Conservation (phyloP, 1,140 invertebrate genomes). For the Procambarus virginalis region DNA sequence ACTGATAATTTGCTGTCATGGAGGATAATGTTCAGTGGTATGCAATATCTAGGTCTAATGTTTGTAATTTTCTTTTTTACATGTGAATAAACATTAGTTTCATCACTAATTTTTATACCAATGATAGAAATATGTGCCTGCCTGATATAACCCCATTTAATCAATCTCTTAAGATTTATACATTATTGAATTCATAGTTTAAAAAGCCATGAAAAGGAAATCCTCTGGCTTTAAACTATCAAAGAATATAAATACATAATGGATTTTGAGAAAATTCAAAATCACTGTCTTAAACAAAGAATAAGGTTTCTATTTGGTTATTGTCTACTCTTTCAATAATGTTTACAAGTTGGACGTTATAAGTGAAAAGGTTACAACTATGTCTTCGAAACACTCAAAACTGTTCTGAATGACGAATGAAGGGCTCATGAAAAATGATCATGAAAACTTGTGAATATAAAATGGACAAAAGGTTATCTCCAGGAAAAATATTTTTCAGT, state of each 20-base stretch:
- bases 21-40: not conserved
- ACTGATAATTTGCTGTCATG: not conserved
- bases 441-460: constrained; percentile 40
- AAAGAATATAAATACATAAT: constrained; percentile 43
- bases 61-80: not conserved
- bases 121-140: not conserved
- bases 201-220: not conserved
- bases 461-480: constrained; percentile 44
- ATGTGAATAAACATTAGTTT: not conserved
- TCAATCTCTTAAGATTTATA: not conserved
- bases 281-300: constrained; percentile 50
- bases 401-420: constrained; percentile 44
- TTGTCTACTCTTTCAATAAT: constrained; percentile 41
- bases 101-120: not conserved
- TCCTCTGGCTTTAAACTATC: constrained; percentile 27
- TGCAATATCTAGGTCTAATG: not conserved
- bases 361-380: constrained; percentile 48
- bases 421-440: constrained; percentile 41
- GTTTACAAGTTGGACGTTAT: constrained; percentile 45
- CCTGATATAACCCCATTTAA: not conserved
- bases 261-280: constrained; percentile 62
- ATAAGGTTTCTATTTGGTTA: constrained; percentile 34
- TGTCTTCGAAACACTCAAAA: constrained; percentile 44
- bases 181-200: not conserved
- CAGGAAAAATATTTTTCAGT: constrained; percentile 33